A percentile compares a stretch with the other conserved stretches of the same genome.
phyloP scores from a whole-genome alignment of 2,113 vertebrate genomes.

The Leptobrachium leishanense region DNA sequence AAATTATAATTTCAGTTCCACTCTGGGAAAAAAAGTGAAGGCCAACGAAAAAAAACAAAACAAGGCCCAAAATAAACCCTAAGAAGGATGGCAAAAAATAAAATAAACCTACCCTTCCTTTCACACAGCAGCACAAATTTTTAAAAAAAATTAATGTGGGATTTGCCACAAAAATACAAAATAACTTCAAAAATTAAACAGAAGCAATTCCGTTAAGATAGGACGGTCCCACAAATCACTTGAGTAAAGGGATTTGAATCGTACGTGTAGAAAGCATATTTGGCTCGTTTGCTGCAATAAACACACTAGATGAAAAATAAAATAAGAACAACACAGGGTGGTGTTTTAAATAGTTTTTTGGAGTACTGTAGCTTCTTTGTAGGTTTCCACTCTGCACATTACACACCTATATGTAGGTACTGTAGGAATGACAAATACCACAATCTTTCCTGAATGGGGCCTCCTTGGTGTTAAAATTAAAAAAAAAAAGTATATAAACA shows the following conservation, averaged over 20 bases:
- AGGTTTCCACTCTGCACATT: neutral
- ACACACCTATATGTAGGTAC: neutral
- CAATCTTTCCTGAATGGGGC: constrained; percentile 1
- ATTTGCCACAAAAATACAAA: constrained; percentile 1
- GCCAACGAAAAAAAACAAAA: neutral
- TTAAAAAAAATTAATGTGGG: neutral
- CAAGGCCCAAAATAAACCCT: neutral
- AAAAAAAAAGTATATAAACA: too few relatives aligned
- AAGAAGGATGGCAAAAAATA: neutral
- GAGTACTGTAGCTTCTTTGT: neutral
- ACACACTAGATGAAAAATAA: neutral
- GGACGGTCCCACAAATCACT: neutral
- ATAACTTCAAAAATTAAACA: neutral
- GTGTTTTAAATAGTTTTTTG: neutral
- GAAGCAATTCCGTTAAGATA: neutral
- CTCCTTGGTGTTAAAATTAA: neutral
- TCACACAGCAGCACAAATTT: neutral
- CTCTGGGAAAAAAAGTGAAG: neutral
- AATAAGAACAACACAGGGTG: neutral
- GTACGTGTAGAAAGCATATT: neutral
- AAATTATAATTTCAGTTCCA: neutral
- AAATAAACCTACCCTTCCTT: neutral
- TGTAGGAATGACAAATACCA: neutral
- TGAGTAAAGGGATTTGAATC: neutral
- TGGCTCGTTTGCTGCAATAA: neutral